Conservation (phyloP, 2,113 vertebrate genomes). For the Mixornis gularis region DNA sequence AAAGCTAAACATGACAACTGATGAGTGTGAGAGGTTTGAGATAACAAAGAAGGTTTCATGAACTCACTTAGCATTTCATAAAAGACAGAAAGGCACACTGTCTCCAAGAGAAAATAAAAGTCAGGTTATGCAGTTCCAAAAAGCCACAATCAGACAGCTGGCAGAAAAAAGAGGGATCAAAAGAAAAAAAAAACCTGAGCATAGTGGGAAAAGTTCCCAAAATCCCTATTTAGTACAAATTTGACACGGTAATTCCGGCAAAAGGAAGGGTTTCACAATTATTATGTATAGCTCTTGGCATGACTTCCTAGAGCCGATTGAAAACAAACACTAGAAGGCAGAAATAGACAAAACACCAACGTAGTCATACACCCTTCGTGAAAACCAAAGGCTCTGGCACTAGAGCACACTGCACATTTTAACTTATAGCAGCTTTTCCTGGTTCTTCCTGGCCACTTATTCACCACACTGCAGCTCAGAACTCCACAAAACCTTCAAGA, state of each 20-base stretch:
- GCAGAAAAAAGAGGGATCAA: background rate
- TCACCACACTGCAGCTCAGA: background rate
- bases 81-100: background rate
- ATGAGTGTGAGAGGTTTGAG: background rate
- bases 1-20: background rate
- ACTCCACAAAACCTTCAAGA: background rate
- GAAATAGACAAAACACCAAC: background rate
- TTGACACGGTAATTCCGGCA: background rate
- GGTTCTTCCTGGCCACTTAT: background rate
- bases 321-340: background rate
- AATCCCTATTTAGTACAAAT: background rate
- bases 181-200: background rate
- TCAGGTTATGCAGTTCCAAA: background rate
- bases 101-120: background rate
- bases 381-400: background rate
- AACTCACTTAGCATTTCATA: background rate
- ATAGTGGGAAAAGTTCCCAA: background rate
- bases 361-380: fast-evolving
- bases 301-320: background rate
- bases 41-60: background rate
- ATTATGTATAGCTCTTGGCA: background rate
- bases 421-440: background rate
- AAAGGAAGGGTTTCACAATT: background rate
- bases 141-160: background rate
- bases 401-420: background rate